Percentiles rank a stretch among this genome's conserved stretches.
Conservation (phyloP, 2,888 invertebrate genomes). For the Tinea trinotella region DNA sequence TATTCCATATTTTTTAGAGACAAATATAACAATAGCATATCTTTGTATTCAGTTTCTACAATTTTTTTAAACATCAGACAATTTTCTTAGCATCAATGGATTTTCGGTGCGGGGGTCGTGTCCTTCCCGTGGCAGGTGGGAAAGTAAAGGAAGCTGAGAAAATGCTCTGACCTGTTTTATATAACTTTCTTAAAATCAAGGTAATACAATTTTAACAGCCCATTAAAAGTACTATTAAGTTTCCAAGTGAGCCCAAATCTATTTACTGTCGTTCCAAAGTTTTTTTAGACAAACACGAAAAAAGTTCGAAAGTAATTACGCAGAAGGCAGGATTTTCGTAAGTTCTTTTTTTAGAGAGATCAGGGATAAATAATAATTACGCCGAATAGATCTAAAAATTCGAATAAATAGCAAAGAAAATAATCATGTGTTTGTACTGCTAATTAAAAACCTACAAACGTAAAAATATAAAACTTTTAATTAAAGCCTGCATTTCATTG, state of each 20-base stretch:
- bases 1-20: no score
- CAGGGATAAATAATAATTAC: background rate
- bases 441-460: slow-evolving; percentile 18
- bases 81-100: no score
- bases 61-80: no score
- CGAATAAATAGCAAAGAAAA: background rate
- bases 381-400: background rate
- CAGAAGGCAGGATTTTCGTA: slow-evolving; percentile 9
- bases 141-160: no score
- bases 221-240: slow-evolving; percentile 10
- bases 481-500: slow-evolving; percentile 47
- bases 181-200: no score
- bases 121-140: no score
- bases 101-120: no score
- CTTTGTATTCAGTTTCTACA: no score
- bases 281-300: slow-evolving; percentile 15
- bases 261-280: slow-evolving; percentile 11
- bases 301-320: slow-evolving; percentile 16
- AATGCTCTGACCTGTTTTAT: no score
- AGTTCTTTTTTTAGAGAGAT: background rate
- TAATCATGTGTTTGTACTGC: no score
- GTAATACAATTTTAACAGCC: background rate
- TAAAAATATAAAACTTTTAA: slow-evolving; percentile 43
- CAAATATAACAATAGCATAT: no score
- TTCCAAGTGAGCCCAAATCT: background rate